phyloP scores from a whole-genome alignment of 2,797 vertebrate species.

The Gila robusta region DNA sequence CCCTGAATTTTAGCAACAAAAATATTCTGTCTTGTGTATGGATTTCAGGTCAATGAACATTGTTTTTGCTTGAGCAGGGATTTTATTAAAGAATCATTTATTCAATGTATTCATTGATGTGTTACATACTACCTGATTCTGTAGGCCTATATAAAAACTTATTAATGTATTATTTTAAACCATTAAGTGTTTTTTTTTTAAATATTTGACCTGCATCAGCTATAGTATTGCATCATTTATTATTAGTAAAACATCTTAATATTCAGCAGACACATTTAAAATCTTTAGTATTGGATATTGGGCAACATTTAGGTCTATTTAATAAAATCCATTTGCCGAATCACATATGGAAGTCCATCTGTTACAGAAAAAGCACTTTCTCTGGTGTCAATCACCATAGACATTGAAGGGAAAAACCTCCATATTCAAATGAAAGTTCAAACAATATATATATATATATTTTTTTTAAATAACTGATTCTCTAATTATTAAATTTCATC shows the following conservation, averaged over 20 bases:
- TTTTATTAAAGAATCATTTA: neutral
- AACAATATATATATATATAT: neutral
- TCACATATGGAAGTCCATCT: neutral
- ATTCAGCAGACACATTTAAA: neutral
- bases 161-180: neutral
- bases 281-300: neutral
- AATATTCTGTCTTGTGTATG: neutral
- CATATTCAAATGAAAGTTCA: neutral
- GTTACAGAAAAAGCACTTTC: conserved; percentile 19
- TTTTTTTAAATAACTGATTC: neutral
- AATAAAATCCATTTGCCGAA: neutral
- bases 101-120: neutral
- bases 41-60: neutral
- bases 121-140: neutral
- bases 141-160: neutral
- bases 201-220: neutral
- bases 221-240: neutral
- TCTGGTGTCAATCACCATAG: neutral
- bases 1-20: neutral
- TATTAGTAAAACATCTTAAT: neutral
- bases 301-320: neutral
- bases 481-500: conserved; percentile 6
- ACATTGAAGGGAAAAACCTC: neutral
- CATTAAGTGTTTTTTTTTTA: neutral
- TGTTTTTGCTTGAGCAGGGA: neutral